These are phyloP conservation scores for Bombus impatiens DNA, from an alignment of 1,140 invertebrate genomes.

Conservation along the genomic window DNA sequence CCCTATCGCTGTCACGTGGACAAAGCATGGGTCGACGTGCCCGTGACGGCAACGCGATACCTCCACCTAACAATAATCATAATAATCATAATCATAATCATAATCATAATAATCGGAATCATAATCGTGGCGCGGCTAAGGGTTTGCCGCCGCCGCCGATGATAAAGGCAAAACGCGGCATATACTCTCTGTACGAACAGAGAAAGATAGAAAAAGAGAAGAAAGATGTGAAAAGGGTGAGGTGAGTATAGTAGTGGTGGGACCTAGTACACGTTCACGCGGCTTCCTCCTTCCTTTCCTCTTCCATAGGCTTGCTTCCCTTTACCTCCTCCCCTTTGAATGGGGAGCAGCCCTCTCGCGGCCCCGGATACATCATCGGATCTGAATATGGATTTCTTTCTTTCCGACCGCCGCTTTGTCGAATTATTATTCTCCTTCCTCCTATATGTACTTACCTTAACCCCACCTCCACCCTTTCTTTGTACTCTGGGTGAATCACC, in stretches of 20 bases:
- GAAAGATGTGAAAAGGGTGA: background rate
- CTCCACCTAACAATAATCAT: constrained; percentile 52
- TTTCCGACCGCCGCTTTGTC: constrained; percentile 71
- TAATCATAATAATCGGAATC: constrained; percentile 64
- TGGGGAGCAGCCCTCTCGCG: constrained; percentile 27
- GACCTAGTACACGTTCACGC: constrained; percentile 5
- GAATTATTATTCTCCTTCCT: constrained; percentile 65
- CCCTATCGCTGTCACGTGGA: constrained; percentile 77
- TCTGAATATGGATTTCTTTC: constrained; percentile 76
- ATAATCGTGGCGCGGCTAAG: constrained; percentile 57
- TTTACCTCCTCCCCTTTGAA: constrained; percentile 33
- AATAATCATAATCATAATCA: constrained; percentile 64
- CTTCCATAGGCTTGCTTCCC: background rate
- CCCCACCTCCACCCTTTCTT: too few species aligned
- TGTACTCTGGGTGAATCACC: background rate
- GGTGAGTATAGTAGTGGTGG: background rate
- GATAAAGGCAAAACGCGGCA: constrained; percentile 41
- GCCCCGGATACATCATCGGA: constrained; percentile 72
- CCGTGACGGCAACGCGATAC: constrained; percentile 77
- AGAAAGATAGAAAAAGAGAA: too few species aligned
- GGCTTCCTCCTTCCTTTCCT: constrained; percentile 20
- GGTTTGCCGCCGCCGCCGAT: background rate
- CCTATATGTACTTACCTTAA: background rate
- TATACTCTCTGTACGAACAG: background rate
- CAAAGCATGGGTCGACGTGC: constrained; percentile 73